Evolutionary conservation across 2,797 vertebrate species (phyloP).

Genomic region (Danio choprae): DNA sequence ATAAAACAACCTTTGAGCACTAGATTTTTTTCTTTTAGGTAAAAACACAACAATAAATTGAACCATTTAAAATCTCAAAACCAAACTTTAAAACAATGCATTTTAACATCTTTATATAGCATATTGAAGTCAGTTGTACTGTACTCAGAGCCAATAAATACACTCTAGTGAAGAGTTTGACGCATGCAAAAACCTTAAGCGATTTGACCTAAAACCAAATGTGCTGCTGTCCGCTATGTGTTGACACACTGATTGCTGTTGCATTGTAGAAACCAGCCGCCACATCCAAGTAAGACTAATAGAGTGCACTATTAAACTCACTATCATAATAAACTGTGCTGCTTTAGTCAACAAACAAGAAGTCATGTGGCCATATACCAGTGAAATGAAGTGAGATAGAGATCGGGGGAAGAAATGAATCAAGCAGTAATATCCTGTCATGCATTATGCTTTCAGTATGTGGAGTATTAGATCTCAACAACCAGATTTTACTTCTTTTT

Average conservation of each 20-base stretch:
- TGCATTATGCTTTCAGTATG: background rate
- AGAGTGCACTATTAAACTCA: slow-evolving; percentile 30
- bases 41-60: background rate
- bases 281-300: slow-evolving; percentile 22
- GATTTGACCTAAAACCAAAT: slow-evolving; percentile 6
- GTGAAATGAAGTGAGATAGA: slow-evolving; percentile 4
- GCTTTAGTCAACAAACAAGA: slow-evolving; percentile 34
- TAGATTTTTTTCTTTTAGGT: background rate
- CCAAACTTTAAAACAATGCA: slow-evolving; percentile 17
- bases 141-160: slow-evolving; percentile 30
- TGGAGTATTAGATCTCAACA: background rate
- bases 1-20: too few species aligned
- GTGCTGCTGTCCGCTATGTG: slow-evolving; percentile 21
- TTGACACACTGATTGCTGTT: slow-evolving; percentile 38
- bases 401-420: background rate
- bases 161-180: background rate
- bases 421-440: background rate
- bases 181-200: slow-evolving; percentile 11
- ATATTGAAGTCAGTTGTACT: background rate
- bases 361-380: slow-evolving; percentile 7
- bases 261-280: slow-evolving; percentile 26
- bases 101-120: background rate
- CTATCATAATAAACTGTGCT: slow-evolving; percentile 12
- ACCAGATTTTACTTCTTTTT: background rate
- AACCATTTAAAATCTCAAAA: slow-evolving; percentile 12